Base-by-base conservation (phyloP, 2,888 invertebrate genomes). In the Polyploca ridens region DNA sequence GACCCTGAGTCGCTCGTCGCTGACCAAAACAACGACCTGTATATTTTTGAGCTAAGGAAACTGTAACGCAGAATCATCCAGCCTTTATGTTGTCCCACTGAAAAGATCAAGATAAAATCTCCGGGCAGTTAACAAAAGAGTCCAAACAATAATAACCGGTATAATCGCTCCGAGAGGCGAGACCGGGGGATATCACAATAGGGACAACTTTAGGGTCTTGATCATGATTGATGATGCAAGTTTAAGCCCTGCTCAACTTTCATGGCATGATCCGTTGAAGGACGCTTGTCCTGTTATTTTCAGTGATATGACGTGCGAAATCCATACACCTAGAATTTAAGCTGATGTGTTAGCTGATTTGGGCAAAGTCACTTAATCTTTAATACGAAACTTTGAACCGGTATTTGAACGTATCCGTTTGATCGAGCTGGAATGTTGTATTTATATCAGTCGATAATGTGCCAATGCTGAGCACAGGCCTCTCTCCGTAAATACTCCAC, bases 211-310 rank as follows among this genome's bases (percentile, higher is more conserved):
- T 74, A 63, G 72, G 75, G 73, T 69, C 70, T 75, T 80, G 75
- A 74, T 78, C 78, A 68, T 78, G 81, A 81, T 81, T 77, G 77
- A 81, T 81, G 75, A 66, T 61, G 27, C 60, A 75, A 81, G 71
- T 80, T 80, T 63, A 60, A 63, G 58, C 62, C 54, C 33, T 35
- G 44, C 58, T 49, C 54, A 54, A 19, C 54, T 54, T 54, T 54
- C 54, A 54, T 57, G 19, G 41, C 58, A 63, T 33, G 58, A 61
- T 61, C 41, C 61, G 61, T 6, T 41, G 41, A 61, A 8, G n/a
- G 7, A 19, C 58, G 58, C 58, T 8, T 38, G 41, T 49, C 61
- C 27, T 41, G 16, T n/a, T 46, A 46, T 13, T 61, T 27, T 19
- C 41, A 41, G 14, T 16, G 16, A 11, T 60, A 16, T 35, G 35